phyloP scores from a whole-genome alignment of 2,888 invertebrate species.

The Sicus ferrugineus region DNA sequence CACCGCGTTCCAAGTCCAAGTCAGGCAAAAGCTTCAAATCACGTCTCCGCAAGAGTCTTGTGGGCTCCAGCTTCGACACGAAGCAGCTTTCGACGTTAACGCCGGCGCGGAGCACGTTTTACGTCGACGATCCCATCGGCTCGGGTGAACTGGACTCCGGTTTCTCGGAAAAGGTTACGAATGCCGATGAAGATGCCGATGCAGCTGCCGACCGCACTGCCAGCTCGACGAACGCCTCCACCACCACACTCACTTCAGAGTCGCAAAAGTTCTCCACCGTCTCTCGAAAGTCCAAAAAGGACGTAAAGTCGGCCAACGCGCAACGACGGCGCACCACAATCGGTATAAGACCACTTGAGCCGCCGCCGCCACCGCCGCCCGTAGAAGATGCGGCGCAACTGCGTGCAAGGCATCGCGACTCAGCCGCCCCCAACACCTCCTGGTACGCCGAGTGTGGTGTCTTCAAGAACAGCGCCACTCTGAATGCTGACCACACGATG shows the following conservation, averaged over 20 bases:
- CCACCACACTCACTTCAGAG: constrained; percentile 42
- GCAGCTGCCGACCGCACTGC: constrained; percentile 47
- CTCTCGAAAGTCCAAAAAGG: constrained; percentile 61
- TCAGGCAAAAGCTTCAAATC: constrained; percentile 69
- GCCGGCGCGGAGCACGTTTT: constrained; percentile 75
- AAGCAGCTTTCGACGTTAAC: constrained; percentile 62
- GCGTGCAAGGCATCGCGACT: constrained; percentile 61
- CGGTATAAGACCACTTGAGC: constrained; percentile 61
- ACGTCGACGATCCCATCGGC: constrained; percentile 71
- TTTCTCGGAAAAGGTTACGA: constrained; percentile 64
- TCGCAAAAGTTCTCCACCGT: constrained; percentile 52
- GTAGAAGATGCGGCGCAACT: constrained; percentile 47
- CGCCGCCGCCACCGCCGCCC: constrained; percentile 65
- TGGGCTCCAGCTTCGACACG: constrained; percentile 57
- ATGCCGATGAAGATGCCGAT: constrained; percentile 52
- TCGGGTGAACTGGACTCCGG: constrained; percentile 71
- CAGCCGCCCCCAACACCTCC: constrained; percentile 69
- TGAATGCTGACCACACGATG: constrained; percentile 39
- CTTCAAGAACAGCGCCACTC: constrained; percentile 60
- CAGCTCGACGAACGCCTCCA: constrained; percentile 26
- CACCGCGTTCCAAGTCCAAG: constrained; percentile 65
- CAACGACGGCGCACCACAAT: constrained; percentile 58
- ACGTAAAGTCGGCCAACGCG: constrained; percentile 47
- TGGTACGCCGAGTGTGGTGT: constrained; percentile 77
- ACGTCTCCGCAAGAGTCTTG: constrained; percentile 69